Evolutionary conservation across 2,113 vertebrate genomes (phyloP).

Genomic region (Gopherus evgoodei): DNA sequence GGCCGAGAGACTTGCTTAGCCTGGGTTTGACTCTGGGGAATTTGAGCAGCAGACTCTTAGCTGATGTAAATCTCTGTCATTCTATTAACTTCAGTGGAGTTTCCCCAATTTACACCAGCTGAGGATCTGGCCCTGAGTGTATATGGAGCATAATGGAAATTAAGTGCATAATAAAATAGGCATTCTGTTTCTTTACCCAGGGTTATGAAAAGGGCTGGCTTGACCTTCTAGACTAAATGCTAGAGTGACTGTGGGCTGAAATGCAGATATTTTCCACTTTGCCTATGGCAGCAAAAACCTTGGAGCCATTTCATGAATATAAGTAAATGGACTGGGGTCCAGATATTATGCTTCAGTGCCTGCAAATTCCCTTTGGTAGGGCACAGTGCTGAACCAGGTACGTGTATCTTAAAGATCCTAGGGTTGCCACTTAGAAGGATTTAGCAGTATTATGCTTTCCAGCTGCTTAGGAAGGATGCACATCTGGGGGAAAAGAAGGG

Average conservation of each 20-base stretch:
- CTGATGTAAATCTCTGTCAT: rapidly evolving
- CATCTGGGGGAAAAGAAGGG: conserved; percentile 3
- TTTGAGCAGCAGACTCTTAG: not conserved
- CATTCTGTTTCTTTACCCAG: not conserved
- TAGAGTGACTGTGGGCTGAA: not conserved
- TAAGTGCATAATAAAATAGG: rapidly evolving
- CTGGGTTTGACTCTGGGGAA: rapidly evolving
- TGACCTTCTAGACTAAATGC: not conserved
- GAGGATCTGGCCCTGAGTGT: rapidly evolving
- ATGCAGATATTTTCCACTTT: not conserved
- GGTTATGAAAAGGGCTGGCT: not conserved
- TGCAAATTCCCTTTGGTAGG: not conserved
- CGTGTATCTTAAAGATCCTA: conserved; percentile 8
- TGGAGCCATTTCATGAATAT: not conserved
- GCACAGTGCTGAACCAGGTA: rapidly evolving
- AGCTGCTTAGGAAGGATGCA: conserved; percentile 18
- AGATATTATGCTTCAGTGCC: not conserved
- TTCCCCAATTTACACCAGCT: not conserved
- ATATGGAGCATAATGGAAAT: not conserved
- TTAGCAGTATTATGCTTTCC: not conserved
- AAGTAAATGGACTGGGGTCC: not conserved
- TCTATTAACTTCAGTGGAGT: rapidly evolving
- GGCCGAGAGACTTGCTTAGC: rapidly evolving
- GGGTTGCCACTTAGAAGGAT: not conserved
- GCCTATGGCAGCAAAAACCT: not conserved